phyloP scores from a whole-genome alignment of 1,140 invertebrate species.

The Calosoma granatense region DNA sequence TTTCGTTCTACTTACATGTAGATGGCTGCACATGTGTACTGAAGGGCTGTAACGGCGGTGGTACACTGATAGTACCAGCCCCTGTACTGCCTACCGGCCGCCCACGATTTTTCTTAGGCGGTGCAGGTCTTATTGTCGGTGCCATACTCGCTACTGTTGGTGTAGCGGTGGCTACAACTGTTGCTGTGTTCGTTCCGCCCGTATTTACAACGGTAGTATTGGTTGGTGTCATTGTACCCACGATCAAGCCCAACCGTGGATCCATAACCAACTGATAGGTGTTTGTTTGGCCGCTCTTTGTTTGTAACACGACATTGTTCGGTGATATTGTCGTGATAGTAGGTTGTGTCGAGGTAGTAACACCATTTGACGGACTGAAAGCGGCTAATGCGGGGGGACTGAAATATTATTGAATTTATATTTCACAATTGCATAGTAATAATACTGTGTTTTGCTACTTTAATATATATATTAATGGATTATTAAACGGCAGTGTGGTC shows the following conservation, averaged over 20 bases:
- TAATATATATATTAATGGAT: too few species aligned
- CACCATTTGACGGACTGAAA: background rate
- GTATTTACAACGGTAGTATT: slow-evolving; percentile 15
- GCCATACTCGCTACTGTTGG: slow-evolving; percentile 16
- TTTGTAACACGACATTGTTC: background rate
- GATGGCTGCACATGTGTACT: background rate
- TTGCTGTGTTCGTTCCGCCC: slow-evolving; percentile 1
- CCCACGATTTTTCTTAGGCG: background rate
- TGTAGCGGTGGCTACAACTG: slow-evolving; percentile 16
- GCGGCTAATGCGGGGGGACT: background rate
- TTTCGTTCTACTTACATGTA: slow-evolving; percentile 16
- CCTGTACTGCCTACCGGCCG: background rate
- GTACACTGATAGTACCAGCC: slow-evolving; percentile 6
- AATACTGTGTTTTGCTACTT: too few species aligned
- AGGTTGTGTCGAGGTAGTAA: background rate
- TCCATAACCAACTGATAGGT: slow-evolving; percentile 41
- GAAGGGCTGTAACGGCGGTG: slow-evolving; percentile 12
- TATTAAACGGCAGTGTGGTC: too few species aligned
- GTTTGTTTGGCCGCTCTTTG: slow-evolving; percentile 10
- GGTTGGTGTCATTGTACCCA: slow-evolving; percentile 33
- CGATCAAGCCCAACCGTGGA: slow-evolving; percentile 38
- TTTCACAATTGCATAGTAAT: too few species aligned
- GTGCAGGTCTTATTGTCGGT: slow-evolving; percentile 3
- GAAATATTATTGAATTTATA: too few species aligned
- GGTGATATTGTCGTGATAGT: background rate